Conservation (phyloP, 2,797 vertebrate species). For the Sebastes minor region DNA sequence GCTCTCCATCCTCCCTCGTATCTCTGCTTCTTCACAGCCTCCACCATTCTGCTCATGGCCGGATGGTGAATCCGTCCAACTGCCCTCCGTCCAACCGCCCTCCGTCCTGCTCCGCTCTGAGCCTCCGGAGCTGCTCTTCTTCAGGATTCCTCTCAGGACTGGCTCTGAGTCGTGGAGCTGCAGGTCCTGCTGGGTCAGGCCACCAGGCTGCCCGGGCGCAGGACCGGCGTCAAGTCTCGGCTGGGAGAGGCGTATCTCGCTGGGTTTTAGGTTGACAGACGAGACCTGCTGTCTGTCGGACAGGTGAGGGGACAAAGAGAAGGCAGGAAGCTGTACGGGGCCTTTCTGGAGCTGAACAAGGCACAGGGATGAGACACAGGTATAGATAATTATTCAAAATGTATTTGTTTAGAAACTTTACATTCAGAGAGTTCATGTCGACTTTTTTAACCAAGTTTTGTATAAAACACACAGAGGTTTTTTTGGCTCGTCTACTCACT, state of each 20-base stretch:
- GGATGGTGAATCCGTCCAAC: not conserved
- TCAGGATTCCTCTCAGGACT: constrained; percentile 79
- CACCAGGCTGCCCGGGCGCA: not conserved
- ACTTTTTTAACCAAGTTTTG: not conserved
- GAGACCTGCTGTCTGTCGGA: constrained; percentile 78
- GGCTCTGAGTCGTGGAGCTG: constrained; percentile 59
- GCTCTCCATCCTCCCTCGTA: not conserved
- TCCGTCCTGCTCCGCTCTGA: constrained; percentile 38
- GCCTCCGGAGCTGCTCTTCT: constrained; percentile 70
- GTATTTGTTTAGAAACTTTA: not conserved
- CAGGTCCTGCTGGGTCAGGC: constrained; percentile 15
- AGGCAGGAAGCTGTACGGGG: constrained; percentile 77
- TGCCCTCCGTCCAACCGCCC: constrained; percentile 2
- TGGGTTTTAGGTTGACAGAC: constrained; percentile 81
- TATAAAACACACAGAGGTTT: too few species aligned
- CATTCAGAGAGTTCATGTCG: too few species aligned
- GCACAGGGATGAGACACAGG: not conserved
- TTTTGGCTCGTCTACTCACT: constrained; percentile 58
- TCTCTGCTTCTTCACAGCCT: constrained; percentile 12
- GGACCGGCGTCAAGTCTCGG: constrained; percentile 23
- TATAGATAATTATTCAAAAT: too few species aligned
- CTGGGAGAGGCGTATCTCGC: constrained; percentile 73
- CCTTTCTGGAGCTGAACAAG: constrained; percentile 75
- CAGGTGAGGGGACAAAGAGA: constrained; percentile 72
- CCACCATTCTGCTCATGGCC: constrained; percentile 56